A percentile compares a stretch with the other conserved stretches of the same genome.
phyloP scores from a whole-genome alignment of 30 jellyfish, hydroid and myxozoan genomes.

The Calvadosia cruxmelitensis region DNA sequence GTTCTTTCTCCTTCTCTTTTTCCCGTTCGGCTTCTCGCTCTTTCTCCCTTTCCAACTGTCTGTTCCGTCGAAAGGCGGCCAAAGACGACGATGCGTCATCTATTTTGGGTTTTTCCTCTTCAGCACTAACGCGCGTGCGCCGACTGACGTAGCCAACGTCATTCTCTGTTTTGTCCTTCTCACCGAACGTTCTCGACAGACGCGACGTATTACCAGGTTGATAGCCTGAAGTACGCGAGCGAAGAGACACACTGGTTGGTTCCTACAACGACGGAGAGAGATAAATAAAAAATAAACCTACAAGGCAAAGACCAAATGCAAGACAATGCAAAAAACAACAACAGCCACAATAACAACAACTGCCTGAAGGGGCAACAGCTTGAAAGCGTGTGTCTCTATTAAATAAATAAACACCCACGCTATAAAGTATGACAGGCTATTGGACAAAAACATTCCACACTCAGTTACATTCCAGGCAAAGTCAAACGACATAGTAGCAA shows the following conservation, averaged over 20 bases:
- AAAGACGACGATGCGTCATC: background rate
- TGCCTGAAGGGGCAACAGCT: too few species aligned
- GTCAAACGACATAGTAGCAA: too few species aligned
- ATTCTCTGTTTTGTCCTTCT: background rate
- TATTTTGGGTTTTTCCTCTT: background rate
- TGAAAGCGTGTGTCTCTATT: too few species aligned
- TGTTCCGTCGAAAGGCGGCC: constrained; percentile 36
- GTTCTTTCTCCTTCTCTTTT: constrained; percentile 9
- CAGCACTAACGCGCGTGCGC: background rate
- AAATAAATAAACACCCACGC: too few species aligned
- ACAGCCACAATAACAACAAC: too few species aligned
- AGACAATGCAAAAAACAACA: too few species aligned
- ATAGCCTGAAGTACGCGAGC: background rate
- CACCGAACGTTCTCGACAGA: background rate
- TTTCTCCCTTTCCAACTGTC: constrained; percentile 21
- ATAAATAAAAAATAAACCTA: too few species aligned
- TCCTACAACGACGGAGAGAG: background rate
- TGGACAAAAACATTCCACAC: too few species aligned
- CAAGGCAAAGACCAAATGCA: too few species aligned
- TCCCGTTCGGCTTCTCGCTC: background rate
- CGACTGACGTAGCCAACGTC: background rate
- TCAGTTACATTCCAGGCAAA: too few species aligned
- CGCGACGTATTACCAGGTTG: background rate
- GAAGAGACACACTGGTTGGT: background rate
- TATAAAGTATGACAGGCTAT: too few species aligned